Percentiles rank a stretch among this genome's conserved stretches.
phyloP scores from a whole-genome alignment of 2,113 vertebrate species.

The Embiotoca jacksoni region DNA sequence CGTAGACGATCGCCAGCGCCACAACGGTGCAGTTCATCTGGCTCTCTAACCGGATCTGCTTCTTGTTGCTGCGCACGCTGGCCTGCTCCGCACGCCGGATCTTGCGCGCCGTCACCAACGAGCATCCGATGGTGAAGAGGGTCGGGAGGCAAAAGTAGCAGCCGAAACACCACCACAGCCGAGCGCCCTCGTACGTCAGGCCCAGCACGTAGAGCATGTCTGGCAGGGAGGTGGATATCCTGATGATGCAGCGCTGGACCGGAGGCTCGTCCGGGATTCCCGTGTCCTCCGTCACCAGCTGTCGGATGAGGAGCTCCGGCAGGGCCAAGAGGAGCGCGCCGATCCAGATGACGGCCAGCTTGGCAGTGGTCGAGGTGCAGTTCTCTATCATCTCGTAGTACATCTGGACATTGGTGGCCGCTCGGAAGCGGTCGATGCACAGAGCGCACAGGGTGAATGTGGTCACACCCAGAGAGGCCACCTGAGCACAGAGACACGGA shows the following conservation, averaged over 20 bases:
- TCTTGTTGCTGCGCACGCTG: slow-evolving; percentile 93
- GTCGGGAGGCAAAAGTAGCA: slow-evolving; percentile 98
- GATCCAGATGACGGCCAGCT: slow-evolving; percentile 97
- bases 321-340: slow-evolving; percentile 94
- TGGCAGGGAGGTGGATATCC: slow-evolving; percentile 91
- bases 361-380: slow-evolving; percentile 94
- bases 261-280: slow-evolving; percentile 73
- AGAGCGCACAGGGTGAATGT: slow-evolving; percentile 97
- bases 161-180: slow-evolving; percentile 99
- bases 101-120: slow-evolving; percentile 92
- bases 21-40: slow-evolving; percentile 99
- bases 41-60: slow-evolving; percentile 96
- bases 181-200: slow-evolving; percentile 93
- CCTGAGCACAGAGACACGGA: slow-evolving; percentile 80
- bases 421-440: slow-evolving; percentile 97
- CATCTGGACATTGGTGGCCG: slow-evolving; percentile 98
- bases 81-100: slow-evolving; percentile 94
- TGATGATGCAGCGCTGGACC: slow-evolving; percentile 90
- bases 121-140: slow-evolving; percentile 97
- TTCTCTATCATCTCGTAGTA: slow-evolving; percentile 99
- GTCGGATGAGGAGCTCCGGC: slow-evolving; percentile 94
- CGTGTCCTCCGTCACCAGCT: slow-evolving; percentile 89
- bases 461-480: slow-evolving; percentile 95
- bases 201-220: slow-evolving; percentile 96
- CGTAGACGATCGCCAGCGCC: slow-evolving; percentile 96